A percentile compares a stretch with the other conserved stretches of the same genome.
Conservation (phyloP, 2,888 invertebrate species). For the Xestia rhomboidea region DNA sequence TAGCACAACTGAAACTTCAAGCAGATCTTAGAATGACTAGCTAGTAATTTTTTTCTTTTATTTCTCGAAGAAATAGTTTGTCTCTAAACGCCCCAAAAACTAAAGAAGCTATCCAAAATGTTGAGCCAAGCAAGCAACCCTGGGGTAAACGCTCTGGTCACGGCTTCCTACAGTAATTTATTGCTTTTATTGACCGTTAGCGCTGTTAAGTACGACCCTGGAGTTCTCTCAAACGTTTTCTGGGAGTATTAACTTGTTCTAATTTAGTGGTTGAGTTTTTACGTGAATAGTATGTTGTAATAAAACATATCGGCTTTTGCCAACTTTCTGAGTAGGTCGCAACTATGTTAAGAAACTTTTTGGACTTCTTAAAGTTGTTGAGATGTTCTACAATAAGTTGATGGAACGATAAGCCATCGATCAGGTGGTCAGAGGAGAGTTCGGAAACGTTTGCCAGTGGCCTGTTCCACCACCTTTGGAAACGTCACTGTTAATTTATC, state of each 20-base stretch:
- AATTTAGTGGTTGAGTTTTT: constrained; percentile 68
- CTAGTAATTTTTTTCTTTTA: not conserved
- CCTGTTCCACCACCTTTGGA: not conserved
- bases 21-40: not conserved
- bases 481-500: not conserved
- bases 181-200: constrained; percentile 78
- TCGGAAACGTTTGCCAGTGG: not conserved
- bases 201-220: constrained; percentile 70
- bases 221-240: constrained; percentile 66
- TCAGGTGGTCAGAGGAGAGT: constrained; percentile 10
- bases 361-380: constrained; percentile 31
- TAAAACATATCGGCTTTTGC: constrained; percentile 56
- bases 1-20: not conserved
- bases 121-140: constrained; percentile 54
- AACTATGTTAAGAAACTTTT: constrained; percentile 31
- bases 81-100: constrained; percentile 12
- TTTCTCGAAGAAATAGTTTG: not conserved
- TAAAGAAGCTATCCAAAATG: constrained; percentile 5
- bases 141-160: constrained; percentile 66
- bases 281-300: constrained; percentile 50
- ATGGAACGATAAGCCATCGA: constrained; percentile 38
- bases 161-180: constrained; percentile 72
- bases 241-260: constrained; percentile 69
- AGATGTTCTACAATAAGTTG: constrained; percentile 10
- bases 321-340: constrained; percentile 28